Conservation (phyloP, 2,888 invertebrate genomes). For the Tinea pellionella region DNA sequence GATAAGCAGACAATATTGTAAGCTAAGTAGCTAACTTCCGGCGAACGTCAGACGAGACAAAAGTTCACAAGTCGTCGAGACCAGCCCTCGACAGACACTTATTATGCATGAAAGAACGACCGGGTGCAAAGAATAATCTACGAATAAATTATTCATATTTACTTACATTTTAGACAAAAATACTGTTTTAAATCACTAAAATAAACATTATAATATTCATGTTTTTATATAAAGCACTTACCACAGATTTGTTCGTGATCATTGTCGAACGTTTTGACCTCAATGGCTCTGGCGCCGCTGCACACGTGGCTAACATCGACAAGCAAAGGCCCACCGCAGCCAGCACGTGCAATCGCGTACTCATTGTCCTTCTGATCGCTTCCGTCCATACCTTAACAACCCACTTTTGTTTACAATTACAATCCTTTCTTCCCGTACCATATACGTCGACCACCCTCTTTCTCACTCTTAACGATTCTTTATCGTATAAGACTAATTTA, state of each 20-base stretch:
- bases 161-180: slow-evolving; percentile 25
- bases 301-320: slow-evolving; percentile 38
- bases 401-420: slow-evolving; percentile 53
- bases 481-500: slow-evolving; percentile 43
- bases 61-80: slow-evolving; percentile 42
- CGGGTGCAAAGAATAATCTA: slow-evolving; percentile 27
- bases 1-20: slow-evolving; percentile 48
- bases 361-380: slow-evolving; percentile 49
- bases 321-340: slow-evolving; percentile 42
- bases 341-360: slow-evolving; percentile 36
- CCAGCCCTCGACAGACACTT: slow-evolving; percentile 32
- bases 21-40: slow-evolving; percentile 45
- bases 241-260: slow-evolving; percentile 42
- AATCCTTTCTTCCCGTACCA: slow-evolving; percentile 45
- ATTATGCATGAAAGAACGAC: slow-evolving; percentile 42
- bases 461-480: slow-evolving; percentile 29
- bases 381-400: slow-evolving; percentile 39
- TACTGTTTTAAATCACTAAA: slow-evolving; percentile 16
- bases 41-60: slow-evolving; percentile 43
- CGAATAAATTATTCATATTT: slow-evolving; percentile 30
- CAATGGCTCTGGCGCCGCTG: slow-evolving; percentile 39
- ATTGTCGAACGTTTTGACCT: slow-evolving; percentile 33
- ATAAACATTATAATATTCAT: not conserved
- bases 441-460: slow-evolving; percentile 40
- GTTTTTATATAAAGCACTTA: slow-evolving; percentile 29